Evolutionary conservation across 1,140 invertebrate genomes (phyloP), one percentile per base, ranked within the genome.

Genomic region (Manduca sexta): DNA sequence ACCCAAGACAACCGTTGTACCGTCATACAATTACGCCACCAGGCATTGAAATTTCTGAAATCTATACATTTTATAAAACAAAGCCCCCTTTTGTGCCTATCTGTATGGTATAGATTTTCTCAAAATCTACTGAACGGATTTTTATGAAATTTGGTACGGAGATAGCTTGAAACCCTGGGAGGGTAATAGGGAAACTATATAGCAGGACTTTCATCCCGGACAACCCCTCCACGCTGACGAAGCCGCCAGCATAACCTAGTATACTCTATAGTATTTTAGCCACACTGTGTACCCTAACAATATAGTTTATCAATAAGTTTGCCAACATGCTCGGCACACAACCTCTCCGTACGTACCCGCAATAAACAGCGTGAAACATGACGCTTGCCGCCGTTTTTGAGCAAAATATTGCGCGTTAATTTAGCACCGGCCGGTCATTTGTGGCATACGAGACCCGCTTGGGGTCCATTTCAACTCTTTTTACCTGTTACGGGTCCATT

Each of bases 341-440:
- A 21, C 12, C 10, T 5, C 8, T 2, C 63, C 66, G 64, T 79
- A 45, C 70, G 65, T 66, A 45, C 43, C 49, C 45, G 52, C 60
- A 64, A 64, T 69, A 73, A 78, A 69, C 56, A 61, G 56, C 58
- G 54, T 61, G 77, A 69, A 82, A 82, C 74, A 56, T 66, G 78
- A 82, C 69, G 69, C 77, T 68, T 69, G 74, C 61, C 78, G 74
- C 71, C 58, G 67, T 80, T 82, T 82, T 82, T 73, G 70, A 77
- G 69, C 78, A 77, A 82, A 80, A 80, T 82, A 82, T 70, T 78
- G 76, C 70, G 78, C 78, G 78, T 82, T 82, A 82, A 82, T 82
- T 82, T 80, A 82, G 70, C 74, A 42, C 66, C 54, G 58, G 30
- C 43, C 63, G 67, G 70, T 75, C 75, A 72, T 77, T 78, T 81